These are phyloP conservation scores for Drosophila busckii DNA, from an alignment of 1,140 invertebrate genomes.

Conservation along the genomic window DNA sequence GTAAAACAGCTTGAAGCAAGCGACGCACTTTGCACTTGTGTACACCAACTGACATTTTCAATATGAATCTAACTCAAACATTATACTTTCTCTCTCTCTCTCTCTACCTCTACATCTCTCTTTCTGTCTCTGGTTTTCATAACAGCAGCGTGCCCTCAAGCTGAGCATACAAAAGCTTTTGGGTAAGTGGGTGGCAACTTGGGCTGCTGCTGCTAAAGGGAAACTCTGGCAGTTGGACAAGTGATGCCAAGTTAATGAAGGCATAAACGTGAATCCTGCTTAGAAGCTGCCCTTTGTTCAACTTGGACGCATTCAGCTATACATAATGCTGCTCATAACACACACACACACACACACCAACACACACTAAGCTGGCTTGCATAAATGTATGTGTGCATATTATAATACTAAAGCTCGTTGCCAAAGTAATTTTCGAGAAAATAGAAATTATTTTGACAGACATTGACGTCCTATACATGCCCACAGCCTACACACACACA, in stretches of 20 bases:
- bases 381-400: too few species aligned
- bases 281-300: slow-evolving; percentile 31
- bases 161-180: slow-evolving; percentile 29
- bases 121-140: too few species aligned
- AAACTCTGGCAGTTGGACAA: slow-evolving; percentile 1
- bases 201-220: too few species aligned
- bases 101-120: too few species aligned
- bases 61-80: too few species aligned
- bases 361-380: too few species aligned
- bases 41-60: too few species aligned
- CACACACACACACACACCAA: slow-evolving; percentile 7
- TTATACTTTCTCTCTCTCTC: too few species aligned
- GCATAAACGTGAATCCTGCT: slow-evolving; percentile 47
- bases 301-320: slow-evolving; percentile 18
- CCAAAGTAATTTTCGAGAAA: slow-evolving; percentile 31
- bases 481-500: not conserved
- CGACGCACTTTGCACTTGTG: too few species aligned
- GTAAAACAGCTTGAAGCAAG: too few species aligned
- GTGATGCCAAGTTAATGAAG: slow-evolving; percentile 57
- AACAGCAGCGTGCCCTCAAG: too few species aligned
- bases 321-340: slow-evolving; percentile 33
- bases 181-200: too few species aligned
- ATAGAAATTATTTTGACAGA: slow-evolving; percentile 23
- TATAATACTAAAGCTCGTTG: slow-evolving; percentile 40
- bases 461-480: slow-evolving; percentile 9